Percentiles rank a stretch among this genome's conserved stretches.
These are phyloP conservation scores for Delia radicum DNA, from an alignment of 1,140 invertebrate genomes.

Conservation along the genomic window DNA sequence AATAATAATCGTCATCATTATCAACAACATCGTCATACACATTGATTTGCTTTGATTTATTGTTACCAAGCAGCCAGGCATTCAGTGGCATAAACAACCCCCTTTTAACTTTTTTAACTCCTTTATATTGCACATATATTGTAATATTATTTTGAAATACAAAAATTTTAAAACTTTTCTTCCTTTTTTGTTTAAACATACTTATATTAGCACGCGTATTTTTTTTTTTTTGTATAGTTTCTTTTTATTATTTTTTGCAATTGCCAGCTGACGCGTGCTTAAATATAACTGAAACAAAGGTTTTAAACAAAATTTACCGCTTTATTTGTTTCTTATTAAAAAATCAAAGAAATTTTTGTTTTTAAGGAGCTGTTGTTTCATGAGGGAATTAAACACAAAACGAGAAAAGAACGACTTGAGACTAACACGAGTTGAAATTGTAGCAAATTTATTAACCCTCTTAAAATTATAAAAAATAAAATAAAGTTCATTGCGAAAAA, in stretches of 20 bases:
- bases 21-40: slow-evolving; percentile 23
- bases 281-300: background rate
- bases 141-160: background rate
- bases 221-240: background rate
- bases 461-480: background rate
- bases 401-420: background rate
- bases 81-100: background rate
- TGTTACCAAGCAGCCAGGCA: slow-evolving; percentile 31
- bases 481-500: no score
- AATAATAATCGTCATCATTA: background rate
- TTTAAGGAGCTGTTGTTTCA: background rate
- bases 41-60: slow-evolving; percentile 56
- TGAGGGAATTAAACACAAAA: no score
- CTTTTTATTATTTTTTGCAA: background rate
- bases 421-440: slow-evolving; percentile 11
- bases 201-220: slow-evolving; percentile 22
- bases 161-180: background rate
- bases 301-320: background rate
- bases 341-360: slow-evolving; percentile 4
- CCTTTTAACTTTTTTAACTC: background rate
- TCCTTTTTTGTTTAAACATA: background rate
- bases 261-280: slow-evolving; percentile 19
- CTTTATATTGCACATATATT: background rate
- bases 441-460: slow-evolving; percentile 8
- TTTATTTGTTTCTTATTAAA: background rate